A percentile compares a stretch with the other conserved stretches of the same genome.
Conservation (phyloP, 2,888 invertebrate genomes). For the Drosophila hamatofila region DNA sequence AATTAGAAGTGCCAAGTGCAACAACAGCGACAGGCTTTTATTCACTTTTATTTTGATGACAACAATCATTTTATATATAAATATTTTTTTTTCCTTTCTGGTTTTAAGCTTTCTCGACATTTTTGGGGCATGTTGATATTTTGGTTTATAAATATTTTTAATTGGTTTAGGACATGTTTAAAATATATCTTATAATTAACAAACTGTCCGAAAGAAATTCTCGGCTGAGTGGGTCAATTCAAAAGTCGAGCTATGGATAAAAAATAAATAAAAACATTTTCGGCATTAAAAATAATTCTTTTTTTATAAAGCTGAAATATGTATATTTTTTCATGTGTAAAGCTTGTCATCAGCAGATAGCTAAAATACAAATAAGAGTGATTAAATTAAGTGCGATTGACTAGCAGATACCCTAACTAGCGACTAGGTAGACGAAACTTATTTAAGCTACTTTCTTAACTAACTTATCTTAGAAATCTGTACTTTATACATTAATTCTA, state of each 20-base stretch:
- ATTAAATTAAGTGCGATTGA: not conserved
- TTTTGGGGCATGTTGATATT: conserved; percentile 33
- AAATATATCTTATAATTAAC: conserved; percentile 29
- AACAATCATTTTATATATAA: conserved; percentile 24
- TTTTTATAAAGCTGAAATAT: conserved; percentile 7
- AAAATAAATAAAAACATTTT: conserved; percentile 8
- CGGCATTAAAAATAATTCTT: conserved; percentile 13
- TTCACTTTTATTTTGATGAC: conserved; percentile 10
- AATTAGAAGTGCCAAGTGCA: conserved; percentile 64
- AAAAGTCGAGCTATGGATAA: conserved; percentile 8
- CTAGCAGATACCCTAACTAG: not conserved
- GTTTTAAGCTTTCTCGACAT: conserved; percentile 37
- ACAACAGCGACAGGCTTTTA: conserved; percentile 16
- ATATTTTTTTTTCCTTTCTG: not conserved
- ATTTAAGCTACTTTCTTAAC: too few relatives aligned
- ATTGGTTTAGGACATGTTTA: conserved; percentile 17
- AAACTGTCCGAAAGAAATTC: conserved; percentile 12
- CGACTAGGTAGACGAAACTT: too few relatives aligned
- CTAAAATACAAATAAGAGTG: not conserved
- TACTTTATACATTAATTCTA: too few relatives aligned
- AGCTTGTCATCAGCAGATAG: not conserved
- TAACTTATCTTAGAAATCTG: too few relatives aligned
- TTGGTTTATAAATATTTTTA: conserved; percentile 26
- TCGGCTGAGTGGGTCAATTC: conserved; percentile 37
- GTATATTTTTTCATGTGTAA: conserved; percentile 6